These are phyloP conservation scores for Holacanthella duospinosa DNA, from an alignment of 2,888 invertebrate genomes.

Conservation along the genomic window DNA sequence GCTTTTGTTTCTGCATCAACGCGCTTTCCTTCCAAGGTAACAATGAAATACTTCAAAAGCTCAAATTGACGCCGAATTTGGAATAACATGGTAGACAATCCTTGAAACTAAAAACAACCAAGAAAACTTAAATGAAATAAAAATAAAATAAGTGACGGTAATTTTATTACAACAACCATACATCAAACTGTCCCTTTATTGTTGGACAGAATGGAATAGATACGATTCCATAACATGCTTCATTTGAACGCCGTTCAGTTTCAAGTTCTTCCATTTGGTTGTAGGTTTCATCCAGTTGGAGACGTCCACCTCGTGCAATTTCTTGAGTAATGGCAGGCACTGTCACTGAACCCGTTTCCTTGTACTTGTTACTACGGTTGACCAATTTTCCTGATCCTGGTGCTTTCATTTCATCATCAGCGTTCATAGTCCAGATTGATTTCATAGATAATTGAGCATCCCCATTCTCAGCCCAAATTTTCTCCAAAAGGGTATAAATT, in stretches of 20 bases:
- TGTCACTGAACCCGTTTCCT: neutral
- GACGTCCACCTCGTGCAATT: neutral
- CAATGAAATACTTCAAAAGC: neutral
- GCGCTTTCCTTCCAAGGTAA: neutral
- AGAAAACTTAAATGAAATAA: neutral
- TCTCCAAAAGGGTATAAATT: neutral
- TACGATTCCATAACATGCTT: neutral
- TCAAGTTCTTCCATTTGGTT: neutral
- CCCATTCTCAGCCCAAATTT: neutral
- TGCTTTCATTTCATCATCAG: neutral
- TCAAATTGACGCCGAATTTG: neutral
- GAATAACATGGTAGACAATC: neutral
- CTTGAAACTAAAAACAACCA: neutral
- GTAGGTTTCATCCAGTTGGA: neutral
- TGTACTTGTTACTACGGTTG: neutral
- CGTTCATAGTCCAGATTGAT: neutral
- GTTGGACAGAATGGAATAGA: neutral
- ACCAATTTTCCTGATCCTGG: neutral
- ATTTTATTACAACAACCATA: neutral
- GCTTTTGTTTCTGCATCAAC: neutral
- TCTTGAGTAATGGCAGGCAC: neutral
- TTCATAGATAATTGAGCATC: neutral
- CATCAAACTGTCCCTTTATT: neutral
- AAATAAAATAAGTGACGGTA: neutral
- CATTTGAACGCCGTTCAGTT: neutral